Conservation (phyloP, 2,797 vertebrate species). For the Ambastaia sidthimunki region DNA sequence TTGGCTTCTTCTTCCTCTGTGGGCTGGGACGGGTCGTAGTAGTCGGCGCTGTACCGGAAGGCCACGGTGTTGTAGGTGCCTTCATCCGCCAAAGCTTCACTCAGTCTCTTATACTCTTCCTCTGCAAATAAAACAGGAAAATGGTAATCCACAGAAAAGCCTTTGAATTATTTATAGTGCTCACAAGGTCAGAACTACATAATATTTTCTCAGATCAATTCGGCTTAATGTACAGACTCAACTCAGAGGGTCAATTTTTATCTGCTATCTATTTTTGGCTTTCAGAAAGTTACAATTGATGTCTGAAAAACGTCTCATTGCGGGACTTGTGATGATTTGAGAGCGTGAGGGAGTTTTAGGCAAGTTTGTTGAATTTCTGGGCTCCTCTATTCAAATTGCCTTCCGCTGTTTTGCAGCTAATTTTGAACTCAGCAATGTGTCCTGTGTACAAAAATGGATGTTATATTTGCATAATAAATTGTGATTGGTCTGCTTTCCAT, state of each 20-base stretch:
- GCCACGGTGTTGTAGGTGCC: constrained; percentile 92
- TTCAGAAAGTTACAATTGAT: neutral
- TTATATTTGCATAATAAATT: too few relatives aligned
- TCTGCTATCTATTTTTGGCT: neutral
- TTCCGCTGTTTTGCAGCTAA: too few relatives aligned
- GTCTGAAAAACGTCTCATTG: too few relatives aligned
- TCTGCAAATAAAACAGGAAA: constrained; percentile 80
- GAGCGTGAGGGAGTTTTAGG: too few relatives aligned
- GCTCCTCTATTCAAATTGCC: too few relatives aligned
- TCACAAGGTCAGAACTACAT: too few relatives aligned
- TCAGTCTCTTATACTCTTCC: constrained; percentile 98
- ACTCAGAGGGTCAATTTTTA: neutral
- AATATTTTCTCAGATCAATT: neutral
- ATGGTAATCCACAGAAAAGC: neutral
- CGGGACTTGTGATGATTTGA: too few relatives aligned
- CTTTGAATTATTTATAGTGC: neutral
- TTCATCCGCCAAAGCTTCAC: constrained; percentile 95
- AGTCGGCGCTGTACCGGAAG: constrained; percentile 94
- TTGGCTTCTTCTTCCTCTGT: constrained; percentile 94
- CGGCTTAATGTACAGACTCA: neutral
- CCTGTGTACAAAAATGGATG: too few relatives aligned
- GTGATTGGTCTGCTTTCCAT: too few relatives aligned
- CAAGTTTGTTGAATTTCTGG: too few relatives aligned
- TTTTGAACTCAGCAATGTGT: too few relatives aligned
- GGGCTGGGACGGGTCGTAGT: constrained; percentile 97